Conservation (phyloP, 2,888 invertebrate species). For the Campaea margaritaria region DNA sequence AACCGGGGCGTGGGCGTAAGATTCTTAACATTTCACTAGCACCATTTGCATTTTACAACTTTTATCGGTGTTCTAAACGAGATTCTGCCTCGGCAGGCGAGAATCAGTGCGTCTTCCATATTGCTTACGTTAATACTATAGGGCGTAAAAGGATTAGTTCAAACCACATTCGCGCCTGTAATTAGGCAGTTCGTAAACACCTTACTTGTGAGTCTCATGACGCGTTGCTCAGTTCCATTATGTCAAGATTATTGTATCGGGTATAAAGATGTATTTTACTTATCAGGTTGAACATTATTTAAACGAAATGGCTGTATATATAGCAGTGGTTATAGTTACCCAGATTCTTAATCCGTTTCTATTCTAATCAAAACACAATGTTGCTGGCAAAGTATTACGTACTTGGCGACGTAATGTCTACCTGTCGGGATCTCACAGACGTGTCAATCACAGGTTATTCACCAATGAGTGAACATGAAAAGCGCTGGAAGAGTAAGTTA, state of each 20-base stretch:
- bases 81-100: slow-evolving; percentile 67
- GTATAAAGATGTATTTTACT: slow-evolving; percentile 3
- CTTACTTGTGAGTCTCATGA: slow-evolving; percentile 26
- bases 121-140: slow-evolving; percentile 62
- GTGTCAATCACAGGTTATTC: too few species aligned
- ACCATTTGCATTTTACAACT: slow-evolving; percentile 83
- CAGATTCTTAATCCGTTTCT: too few species aligned
- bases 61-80: slow-evolving; percentile 79
- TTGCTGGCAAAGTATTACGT: too few species aligned
- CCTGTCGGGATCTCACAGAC: too few species aligned
- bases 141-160: slow-evolving; percentile 55
- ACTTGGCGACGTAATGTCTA: too few species aligned
- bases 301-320: too few species aligned
- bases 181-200: slow-evolving; percentile 44
- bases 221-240: slow-evolving; percentile 16
- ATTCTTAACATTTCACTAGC: slow-evolving; percentile 80
- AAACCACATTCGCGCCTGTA: slow-evolving; percentile 44
- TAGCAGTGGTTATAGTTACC: too few species aligned
- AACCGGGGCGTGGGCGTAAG: slow-evolving; percentile 69
- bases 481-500: too few species aligned
- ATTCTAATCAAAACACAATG: too few species aligned
- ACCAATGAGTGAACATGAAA: too few species aligned
- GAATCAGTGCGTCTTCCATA: slow-evolving; percentile 65
- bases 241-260: slow-evolving; percentile 1
- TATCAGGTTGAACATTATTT: too few species aligned